Conservation (phyloP, 1,140 invertebrate species). For the Anastrepha obliqua region DNA sequence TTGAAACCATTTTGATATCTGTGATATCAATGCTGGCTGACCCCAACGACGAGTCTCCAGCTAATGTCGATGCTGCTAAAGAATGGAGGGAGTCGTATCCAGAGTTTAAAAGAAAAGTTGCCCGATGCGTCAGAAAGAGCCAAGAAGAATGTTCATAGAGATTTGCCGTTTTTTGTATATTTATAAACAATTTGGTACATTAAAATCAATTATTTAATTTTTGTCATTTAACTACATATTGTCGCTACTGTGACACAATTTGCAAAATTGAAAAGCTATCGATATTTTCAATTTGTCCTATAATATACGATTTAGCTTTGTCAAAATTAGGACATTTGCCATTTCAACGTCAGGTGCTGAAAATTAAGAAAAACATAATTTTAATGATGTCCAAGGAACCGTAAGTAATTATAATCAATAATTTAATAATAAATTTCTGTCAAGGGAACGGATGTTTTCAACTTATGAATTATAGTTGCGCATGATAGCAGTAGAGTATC, state of each 20-base stretch:
- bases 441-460: background rate
- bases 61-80: conserved; percentile 99
- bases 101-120: conserved; percentile 98
- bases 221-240: conserved; percentile 16
- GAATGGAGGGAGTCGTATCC: conserved; percentile 97
- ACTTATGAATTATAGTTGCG: background rate
- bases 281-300: conserved; percentile 16
- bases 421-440: conserved; percentile 20
- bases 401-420: background rate
- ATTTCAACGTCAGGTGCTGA: background rate
- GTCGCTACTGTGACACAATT: background rate
- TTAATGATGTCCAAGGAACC: background rate
- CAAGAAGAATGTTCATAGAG: conserved; percentile 88
- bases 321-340: background rate
- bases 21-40: conserved; percentile 99
- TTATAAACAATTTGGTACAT: conserved; percentile 73
- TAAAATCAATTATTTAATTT: conserved; percentile 28
- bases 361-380: background rate
- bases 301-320: conserved; percentile 4
- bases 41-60: conserved; percentile 99
- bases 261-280: conserved; percentile 5
- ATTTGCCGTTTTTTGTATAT: conserved; percentile 71
- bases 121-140: conserved; percentile 97
- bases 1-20: conserved; percentile 99
- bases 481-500: too few species aligned